Conservation (phyloP, 1,140 invertebrate species). For the Anastrepha ludens region DNA sequence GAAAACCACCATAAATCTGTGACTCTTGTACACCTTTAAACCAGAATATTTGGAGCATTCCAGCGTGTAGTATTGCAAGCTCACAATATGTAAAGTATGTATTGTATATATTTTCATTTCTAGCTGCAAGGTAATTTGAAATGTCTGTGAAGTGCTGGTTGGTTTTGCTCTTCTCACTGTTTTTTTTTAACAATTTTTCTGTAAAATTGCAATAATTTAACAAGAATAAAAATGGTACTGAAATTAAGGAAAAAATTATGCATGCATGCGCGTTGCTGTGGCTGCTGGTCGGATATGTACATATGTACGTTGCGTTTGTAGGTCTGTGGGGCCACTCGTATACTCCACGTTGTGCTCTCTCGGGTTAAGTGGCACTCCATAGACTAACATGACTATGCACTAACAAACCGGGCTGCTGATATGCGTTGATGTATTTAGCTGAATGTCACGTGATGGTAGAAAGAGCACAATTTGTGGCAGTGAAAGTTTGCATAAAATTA, state of each 20-base stretch:
- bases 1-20: background rate
- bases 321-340: background rate
- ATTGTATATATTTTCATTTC: no score
- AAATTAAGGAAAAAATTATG: slow-evolving; percentile 10
- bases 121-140: no score
- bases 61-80: no score
- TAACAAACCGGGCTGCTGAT: background rate
- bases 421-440: background rate
- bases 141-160: no score
- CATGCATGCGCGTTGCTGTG: background rate
- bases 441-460: background rate
- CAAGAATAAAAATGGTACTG: background rate
- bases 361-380: background rate
- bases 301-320: background rate
- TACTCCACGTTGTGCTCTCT: no score
- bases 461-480: no score
- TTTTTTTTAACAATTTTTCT: background rate
- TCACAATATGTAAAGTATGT: no score
- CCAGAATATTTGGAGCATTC: no score
- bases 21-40: no score
- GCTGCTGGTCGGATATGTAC: background rate
- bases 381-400: background rate
- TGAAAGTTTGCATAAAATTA: no score
- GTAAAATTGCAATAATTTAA: slow-evolving; percentile 16
- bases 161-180: background rate